Base-by-base conservation (phyloP, 1,140 invertebrate species). In the Oryzaephilus surinamensis region DNA sequence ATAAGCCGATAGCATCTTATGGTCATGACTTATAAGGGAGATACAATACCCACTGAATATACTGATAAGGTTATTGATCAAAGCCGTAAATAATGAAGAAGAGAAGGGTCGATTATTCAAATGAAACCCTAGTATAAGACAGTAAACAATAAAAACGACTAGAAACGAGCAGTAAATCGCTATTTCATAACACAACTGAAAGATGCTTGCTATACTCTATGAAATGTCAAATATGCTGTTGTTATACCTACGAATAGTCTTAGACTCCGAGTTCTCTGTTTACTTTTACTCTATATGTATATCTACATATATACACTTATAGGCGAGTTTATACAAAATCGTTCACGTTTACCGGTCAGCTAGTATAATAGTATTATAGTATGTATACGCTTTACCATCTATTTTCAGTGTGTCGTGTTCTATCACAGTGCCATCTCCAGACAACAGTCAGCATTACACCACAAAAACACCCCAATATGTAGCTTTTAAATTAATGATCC, bases 401-500 rank as follows among this genome's bases (percentile, higher is more conserved):
- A 57, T 60, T 61, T 50, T 52, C 46, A 45, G 46, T 45, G 50
- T 51, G 50, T 55, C 59, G 59, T 61, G 59, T 61, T 60, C 59
- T 61, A 61, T 61, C 59, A 57, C 56, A 53, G 56, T 61, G 59
- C 59, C 59, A 61, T 61, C 59, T 61, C 59, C 59, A 61, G 59
- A 61, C 57, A 60, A 58, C 54, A 61, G 51, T 61, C 57, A 61
- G 57, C 59, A 60, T 58, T 60, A 60, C 59, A 55, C 54, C 57
- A 57, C 59, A 61, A 61, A 61, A 61, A 61, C 59, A 60, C 51
- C 51, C 59, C 59, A 60, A 61, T 61, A 61, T 60, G 59, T 61
- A 60, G 57, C 57, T 58, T 58, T 61, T 58, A 61, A 61, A 61
- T 61, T 61, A 61, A 61, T 61, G 59, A 61, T 60, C 50, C 54